Percentiles rank a stretch among this genome's conserved stretches.
phyloP scores from a whole-genome alignment of 2,888 invertebrate genomes.

The Gandaritis pyraliata region DNA sequence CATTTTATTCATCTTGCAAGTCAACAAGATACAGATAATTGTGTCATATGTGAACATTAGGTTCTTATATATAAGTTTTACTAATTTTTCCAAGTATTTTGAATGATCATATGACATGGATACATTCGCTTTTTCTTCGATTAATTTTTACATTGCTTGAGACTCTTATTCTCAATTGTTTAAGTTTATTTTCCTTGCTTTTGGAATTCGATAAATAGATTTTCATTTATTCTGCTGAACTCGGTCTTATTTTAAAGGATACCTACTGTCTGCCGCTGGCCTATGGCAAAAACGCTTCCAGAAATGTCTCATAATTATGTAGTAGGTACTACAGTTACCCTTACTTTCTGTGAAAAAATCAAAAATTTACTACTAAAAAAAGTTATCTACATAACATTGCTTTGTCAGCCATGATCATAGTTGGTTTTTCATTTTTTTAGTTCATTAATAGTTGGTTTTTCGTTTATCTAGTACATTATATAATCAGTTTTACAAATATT shows the following conservation, averaged over 20 bases:
- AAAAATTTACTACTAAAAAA: too few relatives aligned
- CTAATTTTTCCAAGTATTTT: slow-evolving; percentile 8
- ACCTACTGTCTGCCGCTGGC: slow-evolving; percentile 5
- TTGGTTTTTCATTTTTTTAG: too few relatives aligned
- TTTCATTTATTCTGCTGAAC: slow-evolving; percentile 65
- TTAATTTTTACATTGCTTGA: slow-evolving; percentile 59
- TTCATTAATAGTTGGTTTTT: too few relatives aligned
- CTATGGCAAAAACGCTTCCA: slow-evolving; percentile 10
- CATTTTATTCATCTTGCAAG: too few relatives aligned
- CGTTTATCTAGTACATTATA: too few relatives aligned
- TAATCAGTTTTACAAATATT: not conserved
- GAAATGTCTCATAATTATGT: slow-evolving; percentile 11
- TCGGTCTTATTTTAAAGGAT: slow-evolving; percentile 62
- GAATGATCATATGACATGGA: slow-evolving; percentile 42
- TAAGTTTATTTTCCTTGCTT: slow-evolving; percentile 57
- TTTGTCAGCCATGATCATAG: too few relatives aligned
- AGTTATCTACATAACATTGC: not conserved
- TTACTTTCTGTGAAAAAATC: too few relatives aligned
- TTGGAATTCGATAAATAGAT: slow-evolving; percentile 61
- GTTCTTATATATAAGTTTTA: not conserved
- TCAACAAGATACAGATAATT: too few relatives aligned
- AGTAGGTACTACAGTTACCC: not conserved
- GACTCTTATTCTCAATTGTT: slow-evolving; percentile 42
- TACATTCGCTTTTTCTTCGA: slow-evolving; percentile 60
- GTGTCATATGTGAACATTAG: too few relatives aligned